These are phyloP conservation scores for Xenopus laevis DNA, from an alignment of 2,113 vertebrate genomes.

Conservation along the genomic window DNA sequence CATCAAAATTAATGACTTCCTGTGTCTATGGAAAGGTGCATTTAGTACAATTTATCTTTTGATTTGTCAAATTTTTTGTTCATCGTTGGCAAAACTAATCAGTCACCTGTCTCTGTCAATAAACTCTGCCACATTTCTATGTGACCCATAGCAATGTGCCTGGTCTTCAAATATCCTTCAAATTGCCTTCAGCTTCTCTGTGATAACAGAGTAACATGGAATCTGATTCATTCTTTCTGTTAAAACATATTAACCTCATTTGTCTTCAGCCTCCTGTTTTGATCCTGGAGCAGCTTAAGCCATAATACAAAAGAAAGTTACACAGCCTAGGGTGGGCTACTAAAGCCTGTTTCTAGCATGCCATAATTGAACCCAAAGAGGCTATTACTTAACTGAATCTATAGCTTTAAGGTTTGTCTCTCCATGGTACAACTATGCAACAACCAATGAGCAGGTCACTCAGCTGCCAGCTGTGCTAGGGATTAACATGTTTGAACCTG, in stretches of 20 bases:
- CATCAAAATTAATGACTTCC: no score
- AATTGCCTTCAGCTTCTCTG: constrained; percentile 16
- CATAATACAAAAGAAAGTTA: constrained; percentile 35
- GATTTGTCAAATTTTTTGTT: neutral
- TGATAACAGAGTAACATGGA: constrained; percentile 20
- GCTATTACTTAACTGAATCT: no score
- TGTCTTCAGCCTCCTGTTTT: constrained; percentile 33
- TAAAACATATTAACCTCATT: constrained; percentile 35
- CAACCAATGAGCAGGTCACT: no score
- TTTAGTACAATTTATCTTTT: constrained; percentile 22
- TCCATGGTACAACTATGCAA: no score
- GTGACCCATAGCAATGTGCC: constrained; percentile 9
- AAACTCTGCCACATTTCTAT: constrained; percentile 9
- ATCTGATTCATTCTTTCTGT: neutral
- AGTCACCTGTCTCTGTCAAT: constrained; percentile 25
- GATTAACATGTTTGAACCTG: no score
- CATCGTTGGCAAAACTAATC: constrained; percentile 38
- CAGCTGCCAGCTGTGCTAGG: no score
- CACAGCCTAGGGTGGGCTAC: constrained; percentile 34
- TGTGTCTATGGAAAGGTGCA: neutral
- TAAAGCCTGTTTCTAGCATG: no score
- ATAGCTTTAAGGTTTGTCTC: no score
- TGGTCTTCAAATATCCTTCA: constrained; percentile 1
- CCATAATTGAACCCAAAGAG: no score
- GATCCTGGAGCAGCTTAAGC: constrained; percentile 17